Evolutionary conservation across 2,888 invertebrate species (phyloP), one percentile per base, ranked within the genome.

Genomic region (Leucophora obtusa): DNA sequence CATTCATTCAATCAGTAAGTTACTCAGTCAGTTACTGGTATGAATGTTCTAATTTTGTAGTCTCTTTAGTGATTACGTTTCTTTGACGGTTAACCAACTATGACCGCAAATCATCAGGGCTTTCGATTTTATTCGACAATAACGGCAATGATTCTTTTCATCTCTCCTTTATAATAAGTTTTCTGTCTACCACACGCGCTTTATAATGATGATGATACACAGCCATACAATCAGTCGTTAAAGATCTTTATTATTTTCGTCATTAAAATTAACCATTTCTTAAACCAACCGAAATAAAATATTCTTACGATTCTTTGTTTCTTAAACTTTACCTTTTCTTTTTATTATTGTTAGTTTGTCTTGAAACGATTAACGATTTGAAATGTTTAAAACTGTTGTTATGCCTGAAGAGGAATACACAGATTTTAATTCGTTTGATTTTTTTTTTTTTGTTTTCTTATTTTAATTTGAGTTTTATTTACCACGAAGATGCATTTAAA

Each of bases 61-160:
- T 63, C 28, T 50, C 28, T 28, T 51, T 7, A 28, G 28, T 28
- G 4, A 7, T 6, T 28, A 3, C 28, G 28, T 28, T 6, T 28
- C 3, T 18, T 51, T 56, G 56, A 38, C 54, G 6, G 38, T 51
- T 59, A 63, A 53, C 60, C 38, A 59, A 68, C 51, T 24, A 59
- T 18, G 35, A 50, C 28, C 62, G 33, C 56, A 63, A 58, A 33
- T 14, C 35, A 50, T 33, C 68, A 24, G 50, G 63, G 35, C 75
- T 76, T 76, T 76, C 58, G 75, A 62, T 70, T 70, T 76, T 69
- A 76, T 75, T 69, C 3, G 15, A 11, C 28, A 35, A 17, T 43
- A 56, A 11, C 17, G 7, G 43, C 35, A 53, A 53, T 24, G 24
- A 24, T 24, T 24, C 24, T 24, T 24, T 68, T 18, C 7, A 17